Percentiles rank a stretch among this genome's conserved stretches.
Evolutionary conservation across 2,113 vertebrate species (phyloP).

Genomic region (Oostethus manadensis): DNA sequence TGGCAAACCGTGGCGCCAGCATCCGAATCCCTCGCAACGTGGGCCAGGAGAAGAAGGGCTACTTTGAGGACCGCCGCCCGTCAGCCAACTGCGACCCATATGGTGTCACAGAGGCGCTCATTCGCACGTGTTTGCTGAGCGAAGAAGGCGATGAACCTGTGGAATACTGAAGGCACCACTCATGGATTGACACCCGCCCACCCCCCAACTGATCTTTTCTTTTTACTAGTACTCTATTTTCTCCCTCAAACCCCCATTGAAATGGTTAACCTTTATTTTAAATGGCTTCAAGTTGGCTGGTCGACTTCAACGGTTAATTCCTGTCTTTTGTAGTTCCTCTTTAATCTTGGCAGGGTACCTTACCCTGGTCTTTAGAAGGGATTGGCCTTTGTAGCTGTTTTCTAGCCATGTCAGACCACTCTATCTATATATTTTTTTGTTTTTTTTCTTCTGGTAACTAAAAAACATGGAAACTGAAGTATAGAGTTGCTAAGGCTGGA

Average conservation of each 20-base stretch:
- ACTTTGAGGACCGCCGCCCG: slow-evolving; percentile 94
- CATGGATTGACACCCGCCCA: slow-evolving; percentile 41
- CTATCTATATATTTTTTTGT: too few relatives aligned
- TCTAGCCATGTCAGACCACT: slow-evolving; percentile 38
- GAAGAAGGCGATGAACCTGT: slow-evolving; percentile 87
- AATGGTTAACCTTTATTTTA: slow-evolving; percentile 55
- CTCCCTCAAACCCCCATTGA: slow-evolving; percentile 19
- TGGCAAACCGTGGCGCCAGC: slow-evolving; percentile 91
- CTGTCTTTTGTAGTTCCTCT: slow-evolving; percentile 39
- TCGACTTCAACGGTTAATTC: slow-evolving; percentile 56
- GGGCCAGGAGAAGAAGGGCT: slow-evolving; percentile 90
- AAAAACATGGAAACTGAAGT: slow-evolving; percentile 54
- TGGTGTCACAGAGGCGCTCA: slow-evolving; percentile 85
- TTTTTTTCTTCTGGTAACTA: slow-evolving; percentile 46
- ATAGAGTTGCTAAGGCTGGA: slow-evolving; percentile 54
- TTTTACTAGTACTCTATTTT: slow-evolving; percentile 58
- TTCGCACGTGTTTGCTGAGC: slow-evolving; percentile 88
- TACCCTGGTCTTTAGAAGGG: slow-evolving; percentile 38
- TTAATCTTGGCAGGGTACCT: slow-evolving; percentile 58
- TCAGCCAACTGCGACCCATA: slow-evolving; percentile 96
- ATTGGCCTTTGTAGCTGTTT: slow-evolving; percentile 56
- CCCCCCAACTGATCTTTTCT: slow-evolving; percentile 29
- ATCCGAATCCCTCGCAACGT: slow-evolving; percentile 90
- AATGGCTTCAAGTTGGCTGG: slow-evolving; percentile 66
- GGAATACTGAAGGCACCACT: slow-evolving; percentile 70